phyloP scores from a whole-genome alignment of 1,140 invertebrate genomes.

The Eumaeus atala region DNA sequence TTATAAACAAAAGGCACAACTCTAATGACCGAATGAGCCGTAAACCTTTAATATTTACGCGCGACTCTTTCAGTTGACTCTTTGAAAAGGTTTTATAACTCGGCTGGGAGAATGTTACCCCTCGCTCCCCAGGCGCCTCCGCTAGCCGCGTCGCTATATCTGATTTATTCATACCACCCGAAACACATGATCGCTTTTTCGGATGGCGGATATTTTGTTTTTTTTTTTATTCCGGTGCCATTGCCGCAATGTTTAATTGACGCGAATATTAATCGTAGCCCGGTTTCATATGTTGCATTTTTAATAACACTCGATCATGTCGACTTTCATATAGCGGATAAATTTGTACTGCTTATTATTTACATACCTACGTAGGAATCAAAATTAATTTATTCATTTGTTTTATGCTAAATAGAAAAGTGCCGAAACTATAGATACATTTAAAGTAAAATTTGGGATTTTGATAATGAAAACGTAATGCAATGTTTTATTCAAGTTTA shows the following conservation, averaged over 20 bases:
- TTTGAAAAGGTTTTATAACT: conserved; percentile 63
- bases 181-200: conserved; percentile 66
- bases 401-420: no score
- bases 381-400: no score
- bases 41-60: conserved; percentile 67
- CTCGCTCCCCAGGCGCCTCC: conserved; percentile 50
- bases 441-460: no score
- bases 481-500: no score
- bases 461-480: no score
- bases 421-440: no score
- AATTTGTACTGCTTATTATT: conserved; percentile 7
- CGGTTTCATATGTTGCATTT: conserved; percentile 28
- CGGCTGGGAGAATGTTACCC: conserved; percentile 34
- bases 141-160: conserved; percentile 53
- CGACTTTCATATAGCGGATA: conserved; percentile 11
- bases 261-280: conserved; percentile 34
- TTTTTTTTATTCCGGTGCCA: conserved; percentile 33
- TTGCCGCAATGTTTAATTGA: conserved; percentile 40
- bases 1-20: conserved; percentile 58
- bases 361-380: not conserved
- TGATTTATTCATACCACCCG: conserved; percentile 70
- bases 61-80: conserved; percentile 56
- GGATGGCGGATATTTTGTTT: conserved; percentile 45
- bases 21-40: conserved; percentile 66
- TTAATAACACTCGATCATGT: conserved; percentile 27